phyloP scores from a whole-genome alignment of 2,797 vertebrate genomes.

The Chloroceryle inda region DNA sequence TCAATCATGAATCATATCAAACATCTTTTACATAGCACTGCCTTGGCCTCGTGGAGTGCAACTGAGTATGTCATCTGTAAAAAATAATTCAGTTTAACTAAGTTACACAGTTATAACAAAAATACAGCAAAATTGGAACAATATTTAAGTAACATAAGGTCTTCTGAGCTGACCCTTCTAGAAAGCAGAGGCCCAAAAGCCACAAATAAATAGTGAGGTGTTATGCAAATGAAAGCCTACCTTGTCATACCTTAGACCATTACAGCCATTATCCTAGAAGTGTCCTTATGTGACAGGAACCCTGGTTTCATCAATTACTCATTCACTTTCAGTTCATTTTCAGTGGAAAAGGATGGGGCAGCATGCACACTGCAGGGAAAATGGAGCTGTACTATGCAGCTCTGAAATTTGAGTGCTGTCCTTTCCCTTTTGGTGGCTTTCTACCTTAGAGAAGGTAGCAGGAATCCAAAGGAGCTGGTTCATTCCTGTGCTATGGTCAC shows the following conservation, averaged over 20 bases:
- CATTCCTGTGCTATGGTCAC: not conserved
- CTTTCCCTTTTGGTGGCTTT: not conserved
- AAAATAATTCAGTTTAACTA: slow-evolving; percentile 38
- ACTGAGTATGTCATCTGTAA: not conserved
- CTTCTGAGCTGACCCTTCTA: not conserved
- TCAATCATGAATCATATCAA: not conserved
- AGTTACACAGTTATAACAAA: not conserved
- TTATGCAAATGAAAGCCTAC: not conserved
- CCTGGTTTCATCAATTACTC: not conserved
- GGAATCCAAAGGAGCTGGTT: not conserved
- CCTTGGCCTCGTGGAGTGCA: not conserved
- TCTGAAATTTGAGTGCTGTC: not conserved
- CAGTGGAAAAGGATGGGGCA: not conserved
- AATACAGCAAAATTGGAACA: not conserved
- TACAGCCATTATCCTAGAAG: not conserved
- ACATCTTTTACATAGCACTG: not conserved
- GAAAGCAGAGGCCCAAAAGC: not conserved
- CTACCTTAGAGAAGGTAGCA: not conserved
- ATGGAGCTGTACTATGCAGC: not conserved
- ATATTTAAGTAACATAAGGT: not conserved
- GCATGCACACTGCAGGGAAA: not conserved
- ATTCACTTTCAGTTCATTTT: not conserved
- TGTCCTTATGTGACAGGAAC: not conserved
- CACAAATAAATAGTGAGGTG: not conserved
- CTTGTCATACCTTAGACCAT: not conserved